Evolutionary conservation across 2,888 invertebrate genomes (phyloP).

Genomic region (Dermolepida albohirtum): DNA sequence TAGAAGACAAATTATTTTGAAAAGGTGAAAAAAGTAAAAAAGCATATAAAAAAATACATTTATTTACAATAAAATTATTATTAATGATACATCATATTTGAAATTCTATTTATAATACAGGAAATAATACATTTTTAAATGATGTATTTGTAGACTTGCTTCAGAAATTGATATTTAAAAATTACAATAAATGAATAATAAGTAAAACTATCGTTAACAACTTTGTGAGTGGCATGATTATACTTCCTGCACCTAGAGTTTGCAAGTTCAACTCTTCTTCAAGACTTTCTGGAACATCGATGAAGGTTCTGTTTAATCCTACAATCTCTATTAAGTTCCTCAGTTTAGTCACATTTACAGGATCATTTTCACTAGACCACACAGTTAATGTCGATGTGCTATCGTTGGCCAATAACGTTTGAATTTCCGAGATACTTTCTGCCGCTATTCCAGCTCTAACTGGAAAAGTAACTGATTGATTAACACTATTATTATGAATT

Average conservation of each 20-base stretch:
- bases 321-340: constrained; percentile 74
- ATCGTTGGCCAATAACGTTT: constrained; percentile 69
- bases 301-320: constrained; percentile 76
- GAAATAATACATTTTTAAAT: too few species aligned
- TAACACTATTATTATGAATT: constrained; percentile 68
- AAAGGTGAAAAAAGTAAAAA: too few species aligned
- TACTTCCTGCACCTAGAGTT: constrained; percentile 11
- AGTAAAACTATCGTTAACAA: background rate
- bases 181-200: background rate
- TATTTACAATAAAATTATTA: too few species aligned
- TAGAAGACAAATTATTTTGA: too few species aligned
- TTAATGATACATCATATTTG: too few species aligned
- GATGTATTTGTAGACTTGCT: too few species aligned
- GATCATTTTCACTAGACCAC: constrained; percentile 79
- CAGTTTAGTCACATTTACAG: constrained; percentile 75
- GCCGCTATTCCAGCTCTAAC: constrained; percentile 79
- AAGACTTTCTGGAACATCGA: constrained; percentile 80
- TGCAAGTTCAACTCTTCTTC: constrained; percentile 66
- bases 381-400: constrained; percentile 79
- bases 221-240: background rate
- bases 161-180: too few species aligned
- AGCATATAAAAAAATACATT: too few species aligned
- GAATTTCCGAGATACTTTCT: constrained; percentile 72
- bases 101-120: too few species aligned
- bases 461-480: constrained; percentile 84